Evolutionary conservation across 2,113 vertebrate genomes (phyloP).

Genomic region (Carassius auratus): DNA sequence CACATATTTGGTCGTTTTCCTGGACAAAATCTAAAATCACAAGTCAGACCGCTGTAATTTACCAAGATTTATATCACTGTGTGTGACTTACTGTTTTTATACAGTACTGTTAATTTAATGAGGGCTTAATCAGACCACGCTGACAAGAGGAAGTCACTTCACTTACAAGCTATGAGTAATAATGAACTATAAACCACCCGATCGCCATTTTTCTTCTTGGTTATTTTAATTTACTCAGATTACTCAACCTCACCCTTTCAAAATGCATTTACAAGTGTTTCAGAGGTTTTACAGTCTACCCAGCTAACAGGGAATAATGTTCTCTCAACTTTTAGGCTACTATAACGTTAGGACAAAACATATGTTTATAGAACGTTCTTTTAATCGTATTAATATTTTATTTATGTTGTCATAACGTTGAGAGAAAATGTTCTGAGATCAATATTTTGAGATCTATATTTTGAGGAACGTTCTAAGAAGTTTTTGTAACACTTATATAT

Average conservation of each 20-base stretch:
- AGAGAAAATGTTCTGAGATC: no score
- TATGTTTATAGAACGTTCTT: no score
- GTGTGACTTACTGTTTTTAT: no score
- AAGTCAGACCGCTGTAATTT: neutral
- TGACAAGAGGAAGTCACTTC: neutral
- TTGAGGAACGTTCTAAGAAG: neutral
- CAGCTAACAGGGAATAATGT: no score
- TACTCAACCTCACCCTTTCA: neutral
- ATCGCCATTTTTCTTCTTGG: neutral
- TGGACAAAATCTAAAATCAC: neutral
- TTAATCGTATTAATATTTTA: no score
- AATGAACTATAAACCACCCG: neutral
- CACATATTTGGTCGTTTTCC: neutral
- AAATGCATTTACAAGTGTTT: slow-evolving; percentile 2
- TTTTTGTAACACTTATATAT: no score
- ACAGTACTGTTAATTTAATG: neutral
- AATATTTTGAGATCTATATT: no score
- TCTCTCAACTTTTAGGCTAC: no score
- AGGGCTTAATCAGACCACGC: neutral
- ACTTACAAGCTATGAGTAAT: neutral
- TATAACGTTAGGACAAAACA: no score
- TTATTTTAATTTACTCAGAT: neutral
- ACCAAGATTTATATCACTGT: neutral
- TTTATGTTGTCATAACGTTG: no score
- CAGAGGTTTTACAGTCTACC: neutral